A percentile compares a stretch with the other conserved stretches of the same genome.
Evolutionary conservation across 2,888 invertebrate species (phyloP).

Genomic region (Graphium colonna): DNA sequence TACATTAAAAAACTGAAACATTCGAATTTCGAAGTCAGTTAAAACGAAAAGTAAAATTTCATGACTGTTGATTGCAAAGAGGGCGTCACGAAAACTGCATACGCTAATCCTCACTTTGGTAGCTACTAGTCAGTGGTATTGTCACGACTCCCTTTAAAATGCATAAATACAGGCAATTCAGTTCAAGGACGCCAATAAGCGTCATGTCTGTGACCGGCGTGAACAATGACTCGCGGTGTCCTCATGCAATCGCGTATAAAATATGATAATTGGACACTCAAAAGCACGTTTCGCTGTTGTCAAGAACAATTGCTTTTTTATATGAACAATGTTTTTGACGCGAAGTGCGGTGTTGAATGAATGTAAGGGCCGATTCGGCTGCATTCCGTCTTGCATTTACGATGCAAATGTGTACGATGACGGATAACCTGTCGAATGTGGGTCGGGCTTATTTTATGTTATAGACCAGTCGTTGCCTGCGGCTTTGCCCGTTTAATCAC

Average conservation of each 20-base stretch:
- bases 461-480: background rate
- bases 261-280: constrained; percentile 70
- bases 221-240: constrained; percentile 73
- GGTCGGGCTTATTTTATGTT: background rate
- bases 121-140: constrained; percentile 61
- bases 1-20: too few species aligned
- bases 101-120: too few species aligned
- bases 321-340: constrained; percentile 16
- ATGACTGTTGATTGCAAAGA: too few species aligned
- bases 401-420: background rate
- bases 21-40: too few species aligned
- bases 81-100: too few species aligned
- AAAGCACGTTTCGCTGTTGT: constrained; percentile 48
- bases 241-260: constrained; percentile 72
- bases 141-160: constrained; percentile 74
- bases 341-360: constrained; percentile 9
- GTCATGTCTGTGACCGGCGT: constrained; percentile 74
- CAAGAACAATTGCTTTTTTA: constrained; percentile 27
- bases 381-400: background rate
- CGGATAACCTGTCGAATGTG: background rate
- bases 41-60: too few species aligned
- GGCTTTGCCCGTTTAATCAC: background rate
- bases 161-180: constrained; percentile 71
- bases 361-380: background rate
- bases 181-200: constrained; percentile 75